A percentile compares a stretch with the other conserved stretches of the same genome.
phyloP scores from a whole-genome alignment of 2,113 vertebrate species.

The Peromyscus maniculatus region DNA sequence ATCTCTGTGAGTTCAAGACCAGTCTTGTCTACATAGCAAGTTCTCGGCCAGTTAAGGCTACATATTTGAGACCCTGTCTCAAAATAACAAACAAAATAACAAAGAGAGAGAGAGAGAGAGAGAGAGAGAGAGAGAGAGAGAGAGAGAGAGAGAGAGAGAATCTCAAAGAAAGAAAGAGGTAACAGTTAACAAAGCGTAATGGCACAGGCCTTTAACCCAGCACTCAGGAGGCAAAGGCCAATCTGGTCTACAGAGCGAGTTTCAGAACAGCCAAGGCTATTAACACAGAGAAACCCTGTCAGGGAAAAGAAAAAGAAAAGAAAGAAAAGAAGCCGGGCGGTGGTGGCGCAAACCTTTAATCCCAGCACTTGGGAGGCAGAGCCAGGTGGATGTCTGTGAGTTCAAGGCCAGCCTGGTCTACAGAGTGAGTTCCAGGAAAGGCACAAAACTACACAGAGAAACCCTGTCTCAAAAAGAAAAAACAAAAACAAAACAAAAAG shows the following conservation, averaged over 20 bases:
- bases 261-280: neutral
- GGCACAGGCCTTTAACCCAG: neutral
- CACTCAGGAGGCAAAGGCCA: neutral
- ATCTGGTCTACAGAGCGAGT: neutral
- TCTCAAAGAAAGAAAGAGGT: slow-evolving; percentile 42
- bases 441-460: too few relatives aligned
- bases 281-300: neutral
- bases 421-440: neutral
- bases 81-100: accelerated
- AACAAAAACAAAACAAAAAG: neutral
- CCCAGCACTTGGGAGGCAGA: too few relatives aligned
- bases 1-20: too few relatives aligned
- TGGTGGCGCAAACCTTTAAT: neutral
- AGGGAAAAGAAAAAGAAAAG: too few relatives aligned
- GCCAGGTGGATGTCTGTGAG: neutral
- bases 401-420: neutral
- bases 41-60: neutral
- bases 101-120: neutral
- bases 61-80: neutral
- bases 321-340: neutral
- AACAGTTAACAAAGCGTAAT: neutral
- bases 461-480: too few relatives aligned
- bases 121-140: neutral
- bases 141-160: neutral
- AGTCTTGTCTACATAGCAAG: neutral